phyloP scores from a whole-genome alignment of 2,113 vertebrate species.

The Benitochromis conjunctus region DNA sequence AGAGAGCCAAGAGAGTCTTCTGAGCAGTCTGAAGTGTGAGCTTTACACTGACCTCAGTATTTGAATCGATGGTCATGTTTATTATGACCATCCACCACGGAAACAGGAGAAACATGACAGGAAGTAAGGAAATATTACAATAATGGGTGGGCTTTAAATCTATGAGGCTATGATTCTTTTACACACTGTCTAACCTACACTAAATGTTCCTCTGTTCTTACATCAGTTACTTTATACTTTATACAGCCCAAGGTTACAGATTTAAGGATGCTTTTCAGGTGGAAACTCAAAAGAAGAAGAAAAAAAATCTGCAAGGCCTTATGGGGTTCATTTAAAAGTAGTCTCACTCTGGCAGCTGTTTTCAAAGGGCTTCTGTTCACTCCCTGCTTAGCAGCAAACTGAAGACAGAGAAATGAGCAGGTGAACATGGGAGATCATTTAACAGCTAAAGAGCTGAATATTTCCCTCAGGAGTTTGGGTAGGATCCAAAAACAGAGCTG shows the following conservation, averaged over 20 bases:
- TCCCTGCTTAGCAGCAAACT: not conserved
- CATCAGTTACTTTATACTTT: not conserved
- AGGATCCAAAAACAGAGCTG: not conserved
- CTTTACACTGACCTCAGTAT: not conserved
- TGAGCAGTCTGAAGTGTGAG: not conserved
- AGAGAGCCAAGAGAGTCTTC: not conserved
- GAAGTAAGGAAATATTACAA: not conserved
- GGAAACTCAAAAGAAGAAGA: not conserved
- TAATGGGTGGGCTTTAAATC: not conserved
- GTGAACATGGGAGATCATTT: not conserved
- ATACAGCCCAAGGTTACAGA: not conserved
- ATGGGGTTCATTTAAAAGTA: not conserved
- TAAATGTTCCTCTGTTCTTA: not conserved
- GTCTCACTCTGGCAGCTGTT: not conserved
- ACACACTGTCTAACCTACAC: not conserved
- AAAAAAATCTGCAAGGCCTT: not conserved
- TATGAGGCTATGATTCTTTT: not conserved
- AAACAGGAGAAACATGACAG: not conserved
- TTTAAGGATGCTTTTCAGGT: not conserved
- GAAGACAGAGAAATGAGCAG: not conserved
- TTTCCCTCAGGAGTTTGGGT: not conserved
- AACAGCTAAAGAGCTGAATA: not conserved
- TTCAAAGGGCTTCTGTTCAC: not conserved
- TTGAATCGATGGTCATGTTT: not conserved
- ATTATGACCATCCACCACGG: fast-evolving